Base-by-base conservation (phyloP, 2,797 vertebrate genomes). In the Characodon lateralis region DNA sequence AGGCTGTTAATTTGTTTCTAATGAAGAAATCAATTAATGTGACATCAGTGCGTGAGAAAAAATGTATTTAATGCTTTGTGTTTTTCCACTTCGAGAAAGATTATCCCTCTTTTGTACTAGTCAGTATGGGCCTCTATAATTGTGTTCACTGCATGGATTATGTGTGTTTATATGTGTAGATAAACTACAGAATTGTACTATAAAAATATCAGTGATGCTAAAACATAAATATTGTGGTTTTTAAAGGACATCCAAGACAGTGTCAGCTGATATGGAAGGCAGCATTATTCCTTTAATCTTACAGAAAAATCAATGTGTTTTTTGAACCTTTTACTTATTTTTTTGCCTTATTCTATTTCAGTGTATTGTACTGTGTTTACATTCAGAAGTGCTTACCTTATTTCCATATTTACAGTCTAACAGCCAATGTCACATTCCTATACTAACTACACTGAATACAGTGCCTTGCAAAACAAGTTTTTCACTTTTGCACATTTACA, bases 11-110 rank as follows among this genome's bases (percentile, higher is more conserved):
- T 90, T 88, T 85, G 79, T 73, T 83, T 80, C 80, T 91, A 86
- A 90, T 86, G 83, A 82, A 84, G 81, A 72, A 81, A 91, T 89
- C 73, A 74, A 81, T 91, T 88, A 84, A 75, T 43, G 78, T 88
- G 83, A 79, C 84, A 76, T 78, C 75, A 63, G 63, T 1, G 65
- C 41, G 68, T 6, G 43, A 68, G 55, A 73, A 22, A 59, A 78
- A 81, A 79, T 65, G 53, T 61, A 31, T 1, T 5, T 50, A 13
- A 8, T 10, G 71, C 53, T 61, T 68, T 22, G 31, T 50, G 65
- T 76, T 72, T 53, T 73, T 70, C 13, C 16, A 51, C 74, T 71
- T 77, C 48, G 12, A 10, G 51, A 71, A 50, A 51, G 28, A 73
- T 74, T 65, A 56, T 66, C 28, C 28, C 39, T 77, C 50, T 55